Base-by-base conservation (phyloP, 2,797 vertebrate genomes). In the Aeoliscus strigatus region DNA sequence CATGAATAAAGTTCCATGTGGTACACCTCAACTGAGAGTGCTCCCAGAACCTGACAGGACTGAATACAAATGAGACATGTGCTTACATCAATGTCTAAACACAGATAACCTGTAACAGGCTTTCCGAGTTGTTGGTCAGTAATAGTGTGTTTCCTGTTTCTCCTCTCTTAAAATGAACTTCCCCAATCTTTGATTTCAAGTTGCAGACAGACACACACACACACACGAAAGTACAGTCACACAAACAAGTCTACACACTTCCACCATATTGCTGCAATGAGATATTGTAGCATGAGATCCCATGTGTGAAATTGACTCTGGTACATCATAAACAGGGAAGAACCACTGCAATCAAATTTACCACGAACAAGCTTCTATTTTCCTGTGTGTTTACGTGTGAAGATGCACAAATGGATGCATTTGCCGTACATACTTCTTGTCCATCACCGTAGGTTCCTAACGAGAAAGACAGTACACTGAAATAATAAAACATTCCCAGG, bases 261-360 rank as follows among this genome's bases (percentile, higher is more conserved):
- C 43, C 38, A 9, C 31, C 12, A 47, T 52, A 53, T 64, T 47
- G 39, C 4, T 2, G 30, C 30, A 18, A 31, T 48, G 30, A 63
- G 34, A 55, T 39, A 28, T 29, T 66, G 65, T 37, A 67, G 62
- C 70, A 58, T 61, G 72, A 69, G 42, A 77, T 54, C 18, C 66
- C 62, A 78, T 73, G 77, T 83, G 75, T 81, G 57, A 86, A 86
- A 85, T 79, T 80, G 67, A 74, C 50, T 76, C 47, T 33, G 23
- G 57, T 78, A 71, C 54, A 60, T 71, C 49, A 70, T 58, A 70
- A 68, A 74, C 64, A 43, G 44, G 28, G 24, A 39, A 43, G 47
- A 76, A 63, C 5, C 27, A 51, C 27, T n/a, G n/a, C n/a, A n/a
- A 75, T 80, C 51, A 65, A 63, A 75, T 78, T 53, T 24, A 76